Conservation (phyloP, 2,888 invertebrate genomes). For the Ephialtes manifestator region DNA sequence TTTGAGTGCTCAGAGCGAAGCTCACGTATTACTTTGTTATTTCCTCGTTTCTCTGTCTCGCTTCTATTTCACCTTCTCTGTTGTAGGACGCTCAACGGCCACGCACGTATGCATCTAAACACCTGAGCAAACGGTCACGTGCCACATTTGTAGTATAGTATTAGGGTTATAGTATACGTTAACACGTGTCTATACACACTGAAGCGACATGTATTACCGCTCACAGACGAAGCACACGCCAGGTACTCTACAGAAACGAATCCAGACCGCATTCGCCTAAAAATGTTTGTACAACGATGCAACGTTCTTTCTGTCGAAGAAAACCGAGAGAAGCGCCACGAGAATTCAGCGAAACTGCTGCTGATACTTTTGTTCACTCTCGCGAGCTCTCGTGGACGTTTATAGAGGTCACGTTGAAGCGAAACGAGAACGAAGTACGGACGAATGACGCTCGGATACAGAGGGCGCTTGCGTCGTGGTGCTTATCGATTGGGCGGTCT, state of each 20-base stretch:
- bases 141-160: constrained; percentile 44
- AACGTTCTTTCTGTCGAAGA: background rate
- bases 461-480: constrained; percentile 36
- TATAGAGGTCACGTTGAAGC: constrained; percentile 45
- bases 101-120: constrained; percentile 52
- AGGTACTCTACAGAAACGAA: constrained; percentile 41
- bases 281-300: constrained; percentile 29
- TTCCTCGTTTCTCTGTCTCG: constrained; percentile 39
- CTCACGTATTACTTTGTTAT: constrained; percentile 44
- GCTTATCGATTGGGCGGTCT: constrained; percentile 56
- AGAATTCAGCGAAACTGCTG: constrained; percentile 48
- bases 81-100: background rate
- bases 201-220: constrained; percentile 43
- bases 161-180: constrained; percentile 7
- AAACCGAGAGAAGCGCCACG: constrained; percentile 11
- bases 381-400: constrained; percentile 31
- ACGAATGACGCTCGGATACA: background rate
- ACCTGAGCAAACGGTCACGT: constrained; percentile 67
- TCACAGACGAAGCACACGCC: background rate
- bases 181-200: constrained; percentile 41
- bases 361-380: constrained; percentile 18
- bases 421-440: background rate
- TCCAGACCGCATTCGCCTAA: constrained; percentile 38
- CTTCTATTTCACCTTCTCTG: background rate
- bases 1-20: constrained; percentile 20